Conservation (phyloP, 1,140 invertebrate genomes). For the Adelges cooleyi region DNA sequence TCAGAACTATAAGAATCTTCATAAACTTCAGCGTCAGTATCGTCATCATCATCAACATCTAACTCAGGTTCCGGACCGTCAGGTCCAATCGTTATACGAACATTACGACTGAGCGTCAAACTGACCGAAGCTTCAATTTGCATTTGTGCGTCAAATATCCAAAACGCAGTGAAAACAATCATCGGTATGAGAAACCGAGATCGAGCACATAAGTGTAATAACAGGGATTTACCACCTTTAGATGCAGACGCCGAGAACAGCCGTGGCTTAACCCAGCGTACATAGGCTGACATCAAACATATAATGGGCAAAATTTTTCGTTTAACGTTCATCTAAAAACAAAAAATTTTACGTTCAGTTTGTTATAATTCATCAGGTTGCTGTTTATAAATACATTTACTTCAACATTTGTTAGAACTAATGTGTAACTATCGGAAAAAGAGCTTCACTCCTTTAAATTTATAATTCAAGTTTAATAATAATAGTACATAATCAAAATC, state of each 20-base stretch:
- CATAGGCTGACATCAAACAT: not conserved
- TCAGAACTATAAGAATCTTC: not conserved
- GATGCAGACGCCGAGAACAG: not conserved
- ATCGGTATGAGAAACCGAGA: constrained; percentile 5
- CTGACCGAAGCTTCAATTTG: not conserved
- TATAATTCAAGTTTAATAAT: too few relatives aligned
- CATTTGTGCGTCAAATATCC: constrained; percentile 10
- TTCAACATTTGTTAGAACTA: too few relatives aligned
- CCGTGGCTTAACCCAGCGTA: not conserved
- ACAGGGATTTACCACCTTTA: not conserved
- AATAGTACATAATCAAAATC: too few relatives aligned
- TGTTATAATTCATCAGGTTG: too few relatives aligned
- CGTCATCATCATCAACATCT: not conserved
- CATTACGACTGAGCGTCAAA: not conserved
- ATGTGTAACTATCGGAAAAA: too few relatives aligned
- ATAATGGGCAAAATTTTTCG: not conserved
- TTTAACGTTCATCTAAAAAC: not conserved
- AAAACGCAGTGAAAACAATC: constrained; percentile 13
- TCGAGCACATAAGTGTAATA: not conserved
- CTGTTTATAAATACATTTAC: too few relatives aligned
- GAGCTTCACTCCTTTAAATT: too few relatives aligned
- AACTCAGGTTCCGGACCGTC: not conserved
- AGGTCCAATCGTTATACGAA: not conserved
- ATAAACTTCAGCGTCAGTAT: too few relatives aligned
- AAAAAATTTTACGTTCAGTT: too few relatives aligned